Evolutionary conservation across 1,140 invertebrate species (phyloP).

Genomic region (Megalonaias nervosa): DNA sequence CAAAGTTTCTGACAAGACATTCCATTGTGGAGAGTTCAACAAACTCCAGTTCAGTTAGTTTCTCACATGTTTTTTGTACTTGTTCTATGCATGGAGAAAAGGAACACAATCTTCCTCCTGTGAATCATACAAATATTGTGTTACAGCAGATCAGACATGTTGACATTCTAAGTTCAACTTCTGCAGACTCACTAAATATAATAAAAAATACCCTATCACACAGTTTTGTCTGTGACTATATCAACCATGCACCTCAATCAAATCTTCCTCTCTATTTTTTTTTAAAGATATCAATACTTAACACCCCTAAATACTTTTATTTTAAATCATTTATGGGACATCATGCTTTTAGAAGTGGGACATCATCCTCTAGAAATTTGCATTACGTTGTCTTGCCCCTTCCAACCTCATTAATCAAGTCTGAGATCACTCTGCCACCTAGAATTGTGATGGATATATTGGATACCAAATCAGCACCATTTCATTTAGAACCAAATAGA

Average conservation of each 20-base stretch:
- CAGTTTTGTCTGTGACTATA: neutral
- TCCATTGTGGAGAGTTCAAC: slow-evolving; percentile 89
- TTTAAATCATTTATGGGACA: no score
- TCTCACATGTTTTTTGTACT: slow-evolving; percentile 88
- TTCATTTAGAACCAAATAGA: no score
- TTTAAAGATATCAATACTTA: neutral
- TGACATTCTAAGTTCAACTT: neutral
- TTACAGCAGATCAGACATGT: neutral
- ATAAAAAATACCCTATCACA: neutral
- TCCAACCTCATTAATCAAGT: no score
- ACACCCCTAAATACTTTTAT: no score
- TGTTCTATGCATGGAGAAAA: slow-evolving; percentile 99
- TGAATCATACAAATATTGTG: slow-evolving; percentile 45
- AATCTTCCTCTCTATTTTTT: neutral
- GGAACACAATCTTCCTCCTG: slow-evolving; percentile 93
- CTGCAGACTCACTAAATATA: neutral
- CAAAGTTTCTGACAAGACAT: slow-evolving; percentile 87
- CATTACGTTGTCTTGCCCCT: no score
- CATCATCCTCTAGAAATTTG: no score
- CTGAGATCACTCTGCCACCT: no score
- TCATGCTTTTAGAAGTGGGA: no score
- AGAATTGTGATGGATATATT: no score
- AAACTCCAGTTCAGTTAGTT: slow-evolving; percentile 82
- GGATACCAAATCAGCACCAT: no score
- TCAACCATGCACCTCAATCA: neutral